These are phyloP conservation scores for Potamilus streckersoni DNA, from an alignment of 1,140 invertebrate species.

Conservation along the genomic window DNA sequence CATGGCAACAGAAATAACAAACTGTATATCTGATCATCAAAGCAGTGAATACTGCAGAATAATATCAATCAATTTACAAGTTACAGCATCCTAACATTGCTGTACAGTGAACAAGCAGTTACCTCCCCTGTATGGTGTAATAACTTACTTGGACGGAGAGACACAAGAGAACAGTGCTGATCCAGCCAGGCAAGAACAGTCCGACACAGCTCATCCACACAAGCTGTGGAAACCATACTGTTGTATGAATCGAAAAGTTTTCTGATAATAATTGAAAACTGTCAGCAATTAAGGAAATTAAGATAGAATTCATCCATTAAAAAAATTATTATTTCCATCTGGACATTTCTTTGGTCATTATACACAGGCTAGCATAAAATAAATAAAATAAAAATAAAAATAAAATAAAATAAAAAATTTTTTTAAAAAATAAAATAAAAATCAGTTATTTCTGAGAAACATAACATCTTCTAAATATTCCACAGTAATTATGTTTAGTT, in stretches of 20 bases:
- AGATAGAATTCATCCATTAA: not conserved
- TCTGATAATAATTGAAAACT: constrained; percentile 93
- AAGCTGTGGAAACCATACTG: constrained; percentile 89
- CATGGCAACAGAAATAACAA: not conserved
- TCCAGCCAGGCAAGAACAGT: constrained; percentile 94
- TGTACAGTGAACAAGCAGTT: not conserved
- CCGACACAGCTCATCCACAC: constrained; percentile 90
- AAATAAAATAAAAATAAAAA: too few species aligned
- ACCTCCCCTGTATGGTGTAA: not conserved
- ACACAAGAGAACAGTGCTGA: constrained; percentile 92
- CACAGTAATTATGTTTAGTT: too few species aligned
- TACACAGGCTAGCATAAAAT: too few species aligned
- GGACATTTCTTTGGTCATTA: not conserved
- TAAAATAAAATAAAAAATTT: too few species aligned
- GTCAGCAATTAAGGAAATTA: constrained; percentile 47
- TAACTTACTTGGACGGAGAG: constrained; percentile 87
- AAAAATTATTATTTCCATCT: not conserved
- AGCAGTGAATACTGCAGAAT: not conserved
- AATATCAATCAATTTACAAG: not conserved
- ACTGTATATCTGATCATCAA: not conserved
- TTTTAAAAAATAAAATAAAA: too few species aligned
- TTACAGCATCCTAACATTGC: too few species aligned
- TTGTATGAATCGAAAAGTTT: constrained; percentile 91
- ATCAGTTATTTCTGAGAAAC: not conserved
- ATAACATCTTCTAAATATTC: not conserved